Conservation (phyloP, 2,888 invertebrate species). For the Phasia obesa region DNA sequence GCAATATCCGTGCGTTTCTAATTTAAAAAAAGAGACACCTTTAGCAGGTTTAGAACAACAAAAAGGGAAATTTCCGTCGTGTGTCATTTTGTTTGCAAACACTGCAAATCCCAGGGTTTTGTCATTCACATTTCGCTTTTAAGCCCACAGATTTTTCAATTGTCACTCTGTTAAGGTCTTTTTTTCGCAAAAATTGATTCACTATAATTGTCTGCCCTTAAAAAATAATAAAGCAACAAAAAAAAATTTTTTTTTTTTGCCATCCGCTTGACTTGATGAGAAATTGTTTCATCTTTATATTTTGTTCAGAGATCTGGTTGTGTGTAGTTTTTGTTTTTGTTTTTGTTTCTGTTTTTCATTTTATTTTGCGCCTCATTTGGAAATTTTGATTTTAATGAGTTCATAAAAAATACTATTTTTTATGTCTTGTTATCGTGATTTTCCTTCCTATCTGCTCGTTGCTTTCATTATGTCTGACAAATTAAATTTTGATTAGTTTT, state of each 20-base stretch:
- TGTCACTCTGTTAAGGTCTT: conserved; percentile 73
- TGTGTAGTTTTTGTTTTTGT: conserved; percentile 23
- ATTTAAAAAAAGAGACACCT: conserved; percentile 52
- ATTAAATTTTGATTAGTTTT: conserved; percentile 80
- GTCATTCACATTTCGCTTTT: conserved; percentile 58
- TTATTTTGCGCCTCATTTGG: conserved; percentile 80
- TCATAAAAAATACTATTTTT: conserved; percentile 69
- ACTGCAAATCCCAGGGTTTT: conserved; percentile 67
- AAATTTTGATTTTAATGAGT: conserved; percentile 79
- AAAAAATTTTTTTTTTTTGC: conserved; percentile 16
- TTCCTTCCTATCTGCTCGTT: conserved; percentile 40
- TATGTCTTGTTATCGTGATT: conserved; percentile 45
- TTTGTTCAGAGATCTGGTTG: conserved; percentile 21
- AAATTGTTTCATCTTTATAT: conserved; percentile 68
- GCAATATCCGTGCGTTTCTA: conserved; percentile 64
- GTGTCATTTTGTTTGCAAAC: conserved; percentile 71
- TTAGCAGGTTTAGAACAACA: conserved; percentile 43
- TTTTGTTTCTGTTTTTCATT: conserved; percentile 57
- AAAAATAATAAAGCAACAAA: conserved; percentile 28
- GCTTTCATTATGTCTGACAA: conserved; percentile 64
- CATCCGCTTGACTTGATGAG: conserved; percentile 72
- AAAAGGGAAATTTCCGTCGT: conserved; percentile 62
- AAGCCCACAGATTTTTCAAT: conserved; percentile 78
- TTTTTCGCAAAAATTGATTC: conserved; percentile 58
- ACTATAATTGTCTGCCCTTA: conserved; percentile 55